Evolutionary conservation across 35 echinoderm and acorn worm genomes (phyloP).

Genomic region (Apostichopus japonicus): DNA sequence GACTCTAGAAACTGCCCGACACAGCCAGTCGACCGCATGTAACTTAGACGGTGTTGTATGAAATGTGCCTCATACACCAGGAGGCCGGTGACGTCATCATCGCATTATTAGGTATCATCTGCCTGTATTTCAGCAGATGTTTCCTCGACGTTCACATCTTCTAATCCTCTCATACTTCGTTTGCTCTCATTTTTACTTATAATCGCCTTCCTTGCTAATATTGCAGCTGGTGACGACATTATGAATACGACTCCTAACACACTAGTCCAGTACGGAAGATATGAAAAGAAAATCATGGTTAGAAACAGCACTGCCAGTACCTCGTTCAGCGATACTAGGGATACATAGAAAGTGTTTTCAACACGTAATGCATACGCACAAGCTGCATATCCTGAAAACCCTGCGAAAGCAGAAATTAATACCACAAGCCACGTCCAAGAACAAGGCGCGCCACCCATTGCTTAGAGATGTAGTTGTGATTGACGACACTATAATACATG

Average conservation of each 20-base stretch:
- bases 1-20: too few relatives aligned
- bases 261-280: constrained; percentile 2
- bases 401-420: neutral
- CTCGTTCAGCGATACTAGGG: constrained; percentile 2
- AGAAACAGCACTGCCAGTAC: neutral
- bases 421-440: neutral
- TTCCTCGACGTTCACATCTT: too few relatives aligned
- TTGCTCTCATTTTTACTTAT: neutral
- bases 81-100: too few relatives aligned
- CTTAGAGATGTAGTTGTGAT: neutral
- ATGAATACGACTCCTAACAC: neutral
- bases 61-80: too few relatives aligned
- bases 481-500: neutral
- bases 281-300: neutral
- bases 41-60: too few relatives aligned
- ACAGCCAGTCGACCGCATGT: too few relatives aligned
- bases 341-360: constrained; percentile 35
- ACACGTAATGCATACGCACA: neutral
- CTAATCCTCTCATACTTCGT: neutral
- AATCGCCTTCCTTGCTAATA: neutral
- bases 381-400: neutral
- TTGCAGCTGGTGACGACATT: neutral
- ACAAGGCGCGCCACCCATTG: constrained; percentile 3
- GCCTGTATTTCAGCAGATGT: too few relatives aligned
- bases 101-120: too few relatives aligned